These are phyloP conservation scores for Ophion ellenae DNA, from an alignment of 2,888 invertebrate species.

Conservation along the genomic window DNA sequence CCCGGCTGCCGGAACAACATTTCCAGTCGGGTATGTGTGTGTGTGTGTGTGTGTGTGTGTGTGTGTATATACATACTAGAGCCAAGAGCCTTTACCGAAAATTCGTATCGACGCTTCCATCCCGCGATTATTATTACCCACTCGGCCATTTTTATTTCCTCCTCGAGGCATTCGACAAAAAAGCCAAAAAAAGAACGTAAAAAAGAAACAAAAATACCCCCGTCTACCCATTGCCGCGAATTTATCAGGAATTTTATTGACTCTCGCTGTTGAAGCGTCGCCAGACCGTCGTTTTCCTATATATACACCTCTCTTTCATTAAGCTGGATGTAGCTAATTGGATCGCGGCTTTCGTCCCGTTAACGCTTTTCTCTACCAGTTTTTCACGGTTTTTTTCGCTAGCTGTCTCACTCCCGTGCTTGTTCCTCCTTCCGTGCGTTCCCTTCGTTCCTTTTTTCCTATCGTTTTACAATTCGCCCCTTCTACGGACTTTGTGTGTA, in stretches of 20 bases:
- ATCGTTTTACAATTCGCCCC: constrained; percentile 35
- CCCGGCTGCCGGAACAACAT: no score
- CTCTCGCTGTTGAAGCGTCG: constrained; percentile 58
- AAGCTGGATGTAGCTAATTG: constrained; percentile 77
- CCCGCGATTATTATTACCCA: constrained; percentile 9
- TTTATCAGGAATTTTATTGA: constrained; percentile 78
- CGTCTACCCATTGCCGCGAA: constrained; percentile 60
- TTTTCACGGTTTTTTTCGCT: constrained; percentile 23
- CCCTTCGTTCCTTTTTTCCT: constrained; percentile 43
- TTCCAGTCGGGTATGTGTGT: no score
- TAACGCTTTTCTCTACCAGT: constrained; percentile 53
- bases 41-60: no score
- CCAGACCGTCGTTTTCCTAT: constrained; percentile 22
- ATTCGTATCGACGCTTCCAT: constrained; percentile 32
- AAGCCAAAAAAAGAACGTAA: neutral
- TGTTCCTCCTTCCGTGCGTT: neutral
- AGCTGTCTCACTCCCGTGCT: neutral
- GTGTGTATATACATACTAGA: no score
- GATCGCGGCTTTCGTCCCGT: constrained; percentile 72
- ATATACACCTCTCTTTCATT: constrained; percentile 73
- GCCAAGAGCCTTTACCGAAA: constrained; percentile 4
- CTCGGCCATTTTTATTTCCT: constrained; percentile 18
- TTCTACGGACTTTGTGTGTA: neutral
- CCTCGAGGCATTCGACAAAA: constrained; percentile 21
- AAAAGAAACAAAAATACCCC: constrained; percentile 11